These are phyloP conservation scores for Drosophila nasuta DNA, from an alignment of 1,140 invertebrate genomes.

Conservation along the genomic window DNA sequence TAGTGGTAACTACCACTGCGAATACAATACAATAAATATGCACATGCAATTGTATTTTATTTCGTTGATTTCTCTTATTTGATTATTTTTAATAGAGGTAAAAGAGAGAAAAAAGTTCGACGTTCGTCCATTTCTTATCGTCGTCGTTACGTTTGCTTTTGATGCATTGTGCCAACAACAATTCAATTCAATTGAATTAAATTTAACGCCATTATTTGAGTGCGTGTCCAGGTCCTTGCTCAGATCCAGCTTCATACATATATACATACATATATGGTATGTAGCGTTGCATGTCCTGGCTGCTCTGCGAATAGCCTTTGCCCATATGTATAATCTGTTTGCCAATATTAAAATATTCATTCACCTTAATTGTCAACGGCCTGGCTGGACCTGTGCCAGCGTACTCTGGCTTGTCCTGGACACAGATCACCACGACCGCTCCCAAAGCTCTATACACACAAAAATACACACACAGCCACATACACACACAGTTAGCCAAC, in stretches of 20 bases:
- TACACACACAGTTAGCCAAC: constrained; percentile 7
- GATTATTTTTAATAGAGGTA: constrained; percentile 40
- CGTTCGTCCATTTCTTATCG: constrained; percentile 24
- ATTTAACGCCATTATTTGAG: constrained; percentile 76
- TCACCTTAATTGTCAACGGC: constrained; percentile 82
- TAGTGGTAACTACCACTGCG: not conserved
- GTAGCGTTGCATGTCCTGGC: constrained; percentile 33
- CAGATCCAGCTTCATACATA: not conserved
- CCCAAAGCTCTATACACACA: constrained; percentile 61
- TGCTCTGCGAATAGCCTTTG: constrained; percentile 53
- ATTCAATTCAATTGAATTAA: constrained; percentile 79
- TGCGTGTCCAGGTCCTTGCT: constrained; percentile 22
- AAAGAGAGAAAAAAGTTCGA: not conserved
- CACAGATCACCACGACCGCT: constrained; percentile 59
- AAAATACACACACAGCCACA: constrained; percentile 9
- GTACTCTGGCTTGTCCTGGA: constrained; percentile 32
- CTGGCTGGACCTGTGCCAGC: constrained; percentile 23
- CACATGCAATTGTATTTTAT: constrained; percentile 28
- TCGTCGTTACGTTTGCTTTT: constrained; percentile 47
- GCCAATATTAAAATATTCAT: constrained; percentile 83
- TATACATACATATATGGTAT: constrained; percentile 10
- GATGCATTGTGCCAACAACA: constrained; percentile 74
- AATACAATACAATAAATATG: constrained; percentile 2
- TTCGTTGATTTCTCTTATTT: constrained; percentile 46
- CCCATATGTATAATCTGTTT: constrained; percentile 81